phyloP scores from a whole-genome alignment of 2,113 vertebrate species.

The Sinocyclocheilus rhinocerous region DNA sequence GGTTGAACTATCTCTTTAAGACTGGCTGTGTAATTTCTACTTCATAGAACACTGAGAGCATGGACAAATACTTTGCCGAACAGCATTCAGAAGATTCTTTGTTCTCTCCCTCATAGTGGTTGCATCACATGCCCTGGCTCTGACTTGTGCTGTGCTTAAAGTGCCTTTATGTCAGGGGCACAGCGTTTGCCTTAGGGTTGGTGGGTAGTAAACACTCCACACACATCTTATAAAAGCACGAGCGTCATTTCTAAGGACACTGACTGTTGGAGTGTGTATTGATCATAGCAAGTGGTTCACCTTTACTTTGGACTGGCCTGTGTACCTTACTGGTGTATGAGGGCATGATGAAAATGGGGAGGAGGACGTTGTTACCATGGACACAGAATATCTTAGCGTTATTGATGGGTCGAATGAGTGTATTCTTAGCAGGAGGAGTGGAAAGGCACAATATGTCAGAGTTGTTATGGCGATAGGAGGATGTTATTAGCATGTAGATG shows the following conservation, averaged over 20 bases:
- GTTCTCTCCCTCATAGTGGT: not conserved
- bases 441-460: slow-evolving; percentile 44
- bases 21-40: slow-evolving; percentile 5
- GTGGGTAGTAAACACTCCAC: not conserved
- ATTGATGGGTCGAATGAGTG: slow-evolving; percentile 43
- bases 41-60: not conserved
- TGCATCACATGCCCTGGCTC: slow-evolving; percentile 6
- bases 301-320: slow-evolving; percentile 14
- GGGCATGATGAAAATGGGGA: slow-evolving; percentile 13
- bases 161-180: not conserved
- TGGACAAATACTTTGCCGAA: not conserved
- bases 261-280: not conserved
- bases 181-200: slow-evolving; percentile 5
- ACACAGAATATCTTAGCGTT: slow-evolving; percentile 45
- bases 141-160: slow-evolving; percentile 20
- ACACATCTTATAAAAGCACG: not conserved
- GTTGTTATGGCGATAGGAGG: slow-evolving; percentile 39
- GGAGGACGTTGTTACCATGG: slow-evolving; percentile 46
- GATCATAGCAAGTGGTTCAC: slow-evolving; percentile 21
- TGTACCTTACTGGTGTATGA: not conserved
- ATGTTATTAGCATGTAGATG: slow-evolving; percentile 53
- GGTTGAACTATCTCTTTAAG: not conserved
- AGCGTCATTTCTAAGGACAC: not conserved
- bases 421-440: slow-evolving; percentile 31
- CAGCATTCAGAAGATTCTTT: not conserved